Base-by-base conservation (phyloP, 2,888 invertebrate genomes). In the Drosophila kuntzei region DNA sequence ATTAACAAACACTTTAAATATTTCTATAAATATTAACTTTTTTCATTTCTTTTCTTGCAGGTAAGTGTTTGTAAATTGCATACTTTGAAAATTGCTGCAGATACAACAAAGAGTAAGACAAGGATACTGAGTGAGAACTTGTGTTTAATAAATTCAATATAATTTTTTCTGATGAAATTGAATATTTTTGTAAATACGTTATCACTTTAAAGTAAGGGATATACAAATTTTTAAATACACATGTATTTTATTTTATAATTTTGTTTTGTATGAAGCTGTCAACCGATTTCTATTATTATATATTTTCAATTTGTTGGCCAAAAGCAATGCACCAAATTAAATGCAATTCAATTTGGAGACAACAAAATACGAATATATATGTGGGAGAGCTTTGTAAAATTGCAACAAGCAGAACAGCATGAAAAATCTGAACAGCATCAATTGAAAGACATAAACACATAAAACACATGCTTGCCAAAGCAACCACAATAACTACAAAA, bases 331-430 rank as follows among this genome's bases (percentile, higher is more conserved):
- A 60, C 36, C 55, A 70, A 75, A 75, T 79, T 79, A 76, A 84
- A 80, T 83, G 84, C 84, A 80, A 83, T 83, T 83, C 80, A 76
- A 83, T 81, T 81, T 80, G 41, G 36, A 29, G 55, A 57, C 66
- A 64, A 80, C 72, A 69, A 69, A 79, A 53, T 43, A 34, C 32
- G 20, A 39, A 2, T 12, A 18, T 18, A 16, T 39, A 3, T 39
- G 4, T 39, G 41, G 14, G 16, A 8, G 44, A 49, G 39, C 47
- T 46, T 32, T 55, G 36, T 47, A 51, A 54, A 54, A 61, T 51
- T 12, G 22, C 29, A 44, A n/a, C 47, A 51, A 50, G 32, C 7
- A 8, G 32, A 47, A 39, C 51, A 50, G 22, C 37, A 14, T 7
- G 7, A 47, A 32, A 22, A 62, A 22, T 9, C 20, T 34, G 34